A percentile compares a stretch with the other conserved stretches of the same genome.
Conservation (phyloP, 2,888 invertebrate species). For the Abrostola triplasia region DNA sequence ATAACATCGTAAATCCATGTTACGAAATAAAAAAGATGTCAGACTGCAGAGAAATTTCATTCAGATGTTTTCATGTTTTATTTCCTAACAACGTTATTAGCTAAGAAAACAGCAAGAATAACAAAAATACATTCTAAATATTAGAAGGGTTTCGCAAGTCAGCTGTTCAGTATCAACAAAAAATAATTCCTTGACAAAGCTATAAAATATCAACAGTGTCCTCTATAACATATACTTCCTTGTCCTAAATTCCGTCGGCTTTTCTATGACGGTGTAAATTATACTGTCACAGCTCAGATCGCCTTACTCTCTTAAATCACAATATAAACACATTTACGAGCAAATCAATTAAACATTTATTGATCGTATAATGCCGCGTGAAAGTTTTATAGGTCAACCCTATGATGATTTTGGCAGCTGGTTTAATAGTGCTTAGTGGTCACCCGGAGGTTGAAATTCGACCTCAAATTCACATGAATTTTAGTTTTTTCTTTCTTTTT, state of each 20-base stretch:
- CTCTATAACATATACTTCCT: conserved; percentile 21
- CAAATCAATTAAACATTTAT: conserved; percentile 47
- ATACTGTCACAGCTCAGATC: conserved; percentile 24
- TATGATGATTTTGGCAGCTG: conserved; percentile 13
- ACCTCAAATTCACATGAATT: too few species aligned
- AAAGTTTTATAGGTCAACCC: conserved; percentile 44
- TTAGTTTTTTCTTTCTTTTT: too few species aligned
- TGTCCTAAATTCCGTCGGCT: conserved; percentile 21
- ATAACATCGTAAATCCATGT: background rate
- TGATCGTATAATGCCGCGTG: conserved; percentile 35
- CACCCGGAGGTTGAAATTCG: too few species aligned
- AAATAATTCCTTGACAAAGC: conserved; percentile 10
- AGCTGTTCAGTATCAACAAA: conserved; percentile 23
- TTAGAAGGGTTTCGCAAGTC: conserved; percentile 5
- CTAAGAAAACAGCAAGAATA: too few species aligned
- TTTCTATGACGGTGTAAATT: conserved; percentile 20
- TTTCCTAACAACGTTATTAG: too few species aligned
- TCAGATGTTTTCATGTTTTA: too few species aligned
- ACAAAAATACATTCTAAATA: background rate
- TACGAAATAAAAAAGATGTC: too few species aligned
- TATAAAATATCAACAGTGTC: conserved; percentile 9
- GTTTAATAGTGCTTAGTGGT: background rate
- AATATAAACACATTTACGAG: conserved; percentile 50
- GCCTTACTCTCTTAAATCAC: conserved; percentile 41
- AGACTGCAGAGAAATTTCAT: too few species aligned